Evolutionary conservation across 35 echinoderm and acorn worm species (phyloP), one percentile per base, ranked within the genome.

Genomic region (Heliocidaris tuberculata): DNA sequence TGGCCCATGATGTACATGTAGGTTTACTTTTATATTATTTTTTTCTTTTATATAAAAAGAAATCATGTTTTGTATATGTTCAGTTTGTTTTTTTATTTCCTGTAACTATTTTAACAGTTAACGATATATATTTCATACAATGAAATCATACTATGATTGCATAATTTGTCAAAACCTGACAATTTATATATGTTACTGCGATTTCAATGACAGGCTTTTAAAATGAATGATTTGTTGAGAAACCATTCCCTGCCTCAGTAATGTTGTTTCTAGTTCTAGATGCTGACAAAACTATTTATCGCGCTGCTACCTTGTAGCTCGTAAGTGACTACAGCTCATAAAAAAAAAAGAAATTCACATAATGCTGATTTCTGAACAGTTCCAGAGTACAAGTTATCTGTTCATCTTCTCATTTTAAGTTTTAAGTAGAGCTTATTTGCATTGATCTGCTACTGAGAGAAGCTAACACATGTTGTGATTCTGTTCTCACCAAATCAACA

Each of bases 121-220:
- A 93, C 30, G 87, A 89, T 59, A 93, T 93, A 93, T 93, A 93
- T 93, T 93, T 93, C 91, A 93, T 93, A 56, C 91, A 93, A 93
- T 50, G n/a, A 59, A 93, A 93, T 93, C 91, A 78, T 78, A n/a
- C 65, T 78, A 78, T 78, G 65, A 78, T 78, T 78, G 65, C 65
- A 78, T 78, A 78, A n/a, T 70, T 78, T 78, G 65, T 78, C 65
- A 78, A 78, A 78, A 78, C 65, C 65, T n/a, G 19, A 78, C 6
- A 78, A 27, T 21, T 56, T 56, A 13, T 56, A 56, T 56, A 15
- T 56, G 35, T 78, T 78, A 78, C 65, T 78, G 65, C 65, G 65
- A 78, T 78, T 42, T 78, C 21, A 78, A 78, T 78, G 65, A 78
- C 65, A 78, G 19, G 65, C 27, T 78, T 78, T 27, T 78, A 24